Evolutionary conservation across 2,113 vertebrate species (phyloP), one percentile per base, ranked within the genome.

Genomic region (Diphyllodes magnificus): DNA sequence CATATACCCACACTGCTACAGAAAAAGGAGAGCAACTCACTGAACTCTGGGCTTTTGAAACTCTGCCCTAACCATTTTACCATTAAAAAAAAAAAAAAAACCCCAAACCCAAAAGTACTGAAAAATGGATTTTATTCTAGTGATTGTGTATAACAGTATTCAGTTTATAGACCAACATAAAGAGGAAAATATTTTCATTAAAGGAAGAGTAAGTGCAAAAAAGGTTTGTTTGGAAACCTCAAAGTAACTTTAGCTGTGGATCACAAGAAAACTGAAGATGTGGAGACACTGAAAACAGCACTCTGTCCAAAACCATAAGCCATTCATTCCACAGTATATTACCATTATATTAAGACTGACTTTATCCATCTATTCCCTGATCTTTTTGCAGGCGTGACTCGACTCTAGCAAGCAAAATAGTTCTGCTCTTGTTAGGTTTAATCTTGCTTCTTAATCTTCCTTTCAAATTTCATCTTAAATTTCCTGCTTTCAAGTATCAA

Each of bases 391-490:
- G 90, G 49, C 49, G 1, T 79, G 56, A 86, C 57, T 95, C 15
- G 1, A 84, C 44, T 93, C 71, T 20, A 91, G 50, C 61, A 86
- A 91, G 64, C 39, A 92, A 97, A 97, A 88, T 79, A 93, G 18
- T 89, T 93, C 73, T 81, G 42, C 70, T 84, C 78, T 78, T 86
- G 24, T 71, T 89, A 93, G 42, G 89, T 96, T 97, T 95, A 95
- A 97, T 96, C 96, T 97, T 96, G 81, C 80, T 96, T 91, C 89
- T 96, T 97, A 96, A 97, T 97, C 96, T 97, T 97, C 92, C 93
- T 93, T 97, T 95, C 92, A 96, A 97, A 90, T 97, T 98, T 96
- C 96, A 96, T 97, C 95, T 94, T 95, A 93, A 96, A 97, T 96
- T 96, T 97, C 66, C 95, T 95, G 95, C 96, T 97, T 97, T 97